Percentiles rank a stretch among this genome's conserved stretches.
Conservation (phyloP, 1,140 invertebrate species). For the Drosophila setifemur region DNA sequence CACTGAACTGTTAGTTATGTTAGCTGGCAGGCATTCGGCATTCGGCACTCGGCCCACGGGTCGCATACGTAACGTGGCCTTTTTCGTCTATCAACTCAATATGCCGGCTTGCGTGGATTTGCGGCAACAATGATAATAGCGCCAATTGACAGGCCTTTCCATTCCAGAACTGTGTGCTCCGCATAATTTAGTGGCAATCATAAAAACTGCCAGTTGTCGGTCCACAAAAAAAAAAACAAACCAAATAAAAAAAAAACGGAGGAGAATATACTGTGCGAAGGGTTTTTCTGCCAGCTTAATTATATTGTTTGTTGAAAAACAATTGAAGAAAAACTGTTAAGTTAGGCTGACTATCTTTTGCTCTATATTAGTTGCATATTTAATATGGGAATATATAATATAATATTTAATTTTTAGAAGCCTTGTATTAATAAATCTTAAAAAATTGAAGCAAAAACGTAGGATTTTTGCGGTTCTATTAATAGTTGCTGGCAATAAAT, state of each 20-base stretch:
- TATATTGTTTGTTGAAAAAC: constrained; percentile 25
- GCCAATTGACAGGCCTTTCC: constrained; percentile 50
- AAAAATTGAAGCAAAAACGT: too few species aligned
- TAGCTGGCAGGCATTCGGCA: constrained; percentile 40
- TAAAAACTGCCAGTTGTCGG: constrained; percentile 4
- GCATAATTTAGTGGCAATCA: constrained; percentile 48
- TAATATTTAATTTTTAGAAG: not conserved
- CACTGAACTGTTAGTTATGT: constrained; percentile 76
- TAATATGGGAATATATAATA: not conserved
- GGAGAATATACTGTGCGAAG: not conserved
- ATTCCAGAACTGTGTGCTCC: constrained; percentile 27
- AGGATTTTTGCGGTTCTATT: too few species aligned
- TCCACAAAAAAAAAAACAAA: constrained; percentile 6
- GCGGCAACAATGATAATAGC: constrained; percentile 31
- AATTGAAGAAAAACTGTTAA: constrained; percentile 2
- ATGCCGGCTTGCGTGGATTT: constrained; percentile 11
- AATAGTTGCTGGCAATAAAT: too few species aligned
- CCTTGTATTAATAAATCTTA: too few species aligned
- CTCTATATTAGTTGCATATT: not conserved
- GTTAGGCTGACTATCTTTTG: not conserved
- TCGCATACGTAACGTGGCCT: constrained; percentile 44
- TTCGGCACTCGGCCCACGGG: constrained; percentile 30
- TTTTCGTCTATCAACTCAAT: constrained; percentile 55
- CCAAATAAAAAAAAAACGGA: not conserved
- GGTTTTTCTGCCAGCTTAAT: constrained; percentile 15